Conservation (phyloP, 2,888 invertebrate species). For the Exocentrus adspersus region DNA sequence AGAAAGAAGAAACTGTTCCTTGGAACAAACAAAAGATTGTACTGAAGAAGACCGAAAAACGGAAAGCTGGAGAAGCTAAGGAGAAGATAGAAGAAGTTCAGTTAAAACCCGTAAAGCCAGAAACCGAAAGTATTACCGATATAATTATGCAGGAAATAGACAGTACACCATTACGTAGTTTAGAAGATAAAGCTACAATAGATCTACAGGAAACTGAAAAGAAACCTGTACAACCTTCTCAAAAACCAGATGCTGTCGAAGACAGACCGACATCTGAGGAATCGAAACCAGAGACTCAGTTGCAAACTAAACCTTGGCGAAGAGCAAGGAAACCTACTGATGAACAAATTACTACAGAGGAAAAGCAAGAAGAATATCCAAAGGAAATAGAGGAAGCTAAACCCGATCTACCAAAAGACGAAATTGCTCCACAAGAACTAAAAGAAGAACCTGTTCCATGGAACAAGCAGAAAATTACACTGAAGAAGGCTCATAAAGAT, state of each 20-base stretch:
- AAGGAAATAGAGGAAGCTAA: background rate
- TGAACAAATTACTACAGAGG: background rate
- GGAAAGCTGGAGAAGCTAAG: constrained; percentile 51
- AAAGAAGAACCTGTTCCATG: constrained; percentile 58
- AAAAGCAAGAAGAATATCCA: constrained; percentile 45
- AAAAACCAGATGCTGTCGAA: background rate
- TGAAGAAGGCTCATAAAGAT: constrained; percentile 27
- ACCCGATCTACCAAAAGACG: background rate
- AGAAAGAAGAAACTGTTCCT: constrained; percentile 61
- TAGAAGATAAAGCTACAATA: background rate
- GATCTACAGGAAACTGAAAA: constrained; percentile 18
- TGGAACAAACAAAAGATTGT: constrained; percentile 63
- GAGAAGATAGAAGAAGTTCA: constrained; percentile 37
- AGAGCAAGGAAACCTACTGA: background rate
- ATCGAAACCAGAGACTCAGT: constrained; percentile 16
- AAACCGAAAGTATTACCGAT: background rate
- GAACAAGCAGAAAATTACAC: constrained; percentile 59
- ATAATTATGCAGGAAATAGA: background rate
- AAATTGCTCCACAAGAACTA: background rate
- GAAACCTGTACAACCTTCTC: background rate
- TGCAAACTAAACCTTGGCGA: constrained; percentile 51
- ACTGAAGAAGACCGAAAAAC: constrained; percentile 30
- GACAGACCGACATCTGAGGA: background rate
- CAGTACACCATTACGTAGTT: background rate
- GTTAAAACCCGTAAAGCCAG: constrained; percentile 32